A percentile compares a stretch with the other conserved stretches of the same genome.
phyloP scores from a whole-genome alignment of 2,888 invertebrate genomes.

The Leucoptera coffeella region DNA sequence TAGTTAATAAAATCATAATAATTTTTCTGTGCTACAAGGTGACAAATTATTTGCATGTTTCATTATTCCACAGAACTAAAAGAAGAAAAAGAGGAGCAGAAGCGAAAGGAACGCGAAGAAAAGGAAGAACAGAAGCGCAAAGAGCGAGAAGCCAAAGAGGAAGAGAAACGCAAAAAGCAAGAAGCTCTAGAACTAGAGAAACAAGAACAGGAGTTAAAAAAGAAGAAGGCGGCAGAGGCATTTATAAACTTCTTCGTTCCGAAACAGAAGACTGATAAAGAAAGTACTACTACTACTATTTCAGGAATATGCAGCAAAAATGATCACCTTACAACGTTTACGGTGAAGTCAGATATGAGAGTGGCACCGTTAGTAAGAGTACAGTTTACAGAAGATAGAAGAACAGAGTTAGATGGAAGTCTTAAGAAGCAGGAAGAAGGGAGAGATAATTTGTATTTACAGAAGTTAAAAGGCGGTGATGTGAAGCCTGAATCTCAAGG shows the following conservation, averaged over 20 bases:
- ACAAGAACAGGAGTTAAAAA: conserved; percentile 66
- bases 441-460: conserved; percentile 26
- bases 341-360: conserved; percentile 80
- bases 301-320: conserved; percentile 19
- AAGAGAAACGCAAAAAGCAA: conserved; percentile 57
- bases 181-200: conserved; percentile 57
- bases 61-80: conserved; percentile 13
- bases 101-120: conserved; percentile 33
- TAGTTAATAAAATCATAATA: no score
- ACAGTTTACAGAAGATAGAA: conserved; percentile 40
- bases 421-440: conserved; percentile 55
- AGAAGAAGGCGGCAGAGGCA: conserved; percentile 70
- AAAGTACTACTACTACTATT: conserved; percentile 19
- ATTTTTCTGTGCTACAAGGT: no score
- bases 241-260: conserved; percentile 79
- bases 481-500: conserved; percentile 36
- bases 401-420: no score
- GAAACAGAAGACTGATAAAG: conserved; percentile 45
- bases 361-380: conserved; percentile 68
- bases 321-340: conserved; percentile 33
- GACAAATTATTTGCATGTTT: conserved; percentile 2
- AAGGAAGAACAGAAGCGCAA: conserved; percentile 44
- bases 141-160: conserved; percentile 50
- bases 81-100: conserved; percentile 36
- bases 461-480: conserved; percentile 19